Evolutionary conservation across 2,797 vertebrate species (phyloP).

Genomic region (Gila robusta): DNA sequence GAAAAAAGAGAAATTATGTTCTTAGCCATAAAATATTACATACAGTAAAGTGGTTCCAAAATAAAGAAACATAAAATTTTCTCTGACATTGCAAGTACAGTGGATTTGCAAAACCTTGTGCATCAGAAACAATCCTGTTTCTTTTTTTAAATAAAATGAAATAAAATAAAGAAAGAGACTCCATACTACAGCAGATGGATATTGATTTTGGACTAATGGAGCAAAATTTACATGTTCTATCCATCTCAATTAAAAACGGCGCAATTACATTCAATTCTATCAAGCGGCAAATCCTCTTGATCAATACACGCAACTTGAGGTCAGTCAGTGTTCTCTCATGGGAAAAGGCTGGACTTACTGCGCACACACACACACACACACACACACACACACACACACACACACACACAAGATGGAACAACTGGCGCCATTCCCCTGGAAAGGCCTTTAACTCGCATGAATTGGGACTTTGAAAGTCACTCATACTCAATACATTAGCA

Average conservation of each 20-base stretch:
- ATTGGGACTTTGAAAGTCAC: slow-evolving; percentile 42
- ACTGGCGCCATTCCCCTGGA: not conserved
- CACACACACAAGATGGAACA: slow-evolving; percentile 26
- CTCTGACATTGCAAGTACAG: not conserved
- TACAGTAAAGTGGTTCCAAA: not conserved
- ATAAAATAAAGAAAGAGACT: slow-evolving; percentile 20
- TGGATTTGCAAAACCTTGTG: slow-evolving; percentile 1
- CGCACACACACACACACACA: slow-evolving; percentile 29
- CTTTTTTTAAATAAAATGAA: slow-evolving; percentile 12
- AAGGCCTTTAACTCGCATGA: slow-evolving; percentile 13
- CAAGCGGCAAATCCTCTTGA: slow-evolving; percentile 62
- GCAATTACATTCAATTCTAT: slow-evolving; percentile 65
- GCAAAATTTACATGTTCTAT: slow-evolving; percentile 63
- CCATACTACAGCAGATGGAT: slow-evolving; percentile 53
- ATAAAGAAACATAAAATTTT: not conserved
- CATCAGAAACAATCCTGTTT: slow-evolving; percentile 17
- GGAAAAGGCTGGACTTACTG: slow-evolving; percentile 52
- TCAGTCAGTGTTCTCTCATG: slow-evolving; percentile 53
- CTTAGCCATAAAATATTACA: slow-evolving; percentile 6
- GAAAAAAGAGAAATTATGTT: slow-evolving; percentile 29
- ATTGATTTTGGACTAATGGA: slow-evolving; percentile 48
- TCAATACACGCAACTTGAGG: slow-evolving; percentile 58
- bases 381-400: slow-evolving; percentile 44
- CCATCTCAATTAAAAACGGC: slow-evolving; percentile 60
- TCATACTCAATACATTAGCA: not conserved